These are phyloP conservation scores for Lutjanus erythropterus DNA, from an alignment of 2,113 vertebrate species.

Conservation along the genomic window DNA sequence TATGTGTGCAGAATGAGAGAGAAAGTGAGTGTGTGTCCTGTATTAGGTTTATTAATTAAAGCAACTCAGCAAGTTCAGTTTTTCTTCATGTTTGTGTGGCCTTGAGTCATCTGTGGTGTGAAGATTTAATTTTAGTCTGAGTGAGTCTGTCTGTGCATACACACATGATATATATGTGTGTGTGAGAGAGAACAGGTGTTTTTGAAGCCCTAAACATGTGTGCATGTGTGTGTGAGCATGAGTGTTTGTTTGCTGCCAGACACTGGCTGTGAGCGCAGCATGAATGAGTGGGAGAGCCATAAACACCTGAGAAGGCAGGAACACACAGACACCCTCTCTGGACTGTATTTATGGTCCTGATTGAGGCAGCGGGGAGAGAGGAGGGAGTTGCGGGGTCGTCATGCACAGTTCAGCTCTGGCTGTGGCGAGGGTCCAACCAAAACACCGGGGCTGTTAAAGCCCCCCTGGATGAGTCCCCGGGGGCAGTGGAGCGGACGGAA, in stretches of 20 bases:
- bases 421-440: constrained; percentile 72
- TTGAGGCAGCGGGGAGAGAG: constrained; percentile 8
- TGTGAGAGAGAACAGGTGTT: constrained; percentile 58
- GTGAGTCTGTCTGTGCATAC: constrained; percentile 13
- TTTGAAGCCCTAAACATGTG: constrained; percentile 3
- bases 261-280: constrained; percentile 63
- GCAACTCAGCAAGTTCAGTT: constrained; percentile 13
- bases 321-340: constrained; percentile 65
- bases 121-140: constrained; percentile 5
- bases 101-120: not conserved
- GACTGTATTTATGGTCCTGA: constrained; percentile 60
- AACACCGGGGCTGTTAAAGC: constrained; percentile 72
- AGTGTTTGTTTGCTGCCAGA: constrained; percentile 57
- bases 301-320: constrained; percentile 76
- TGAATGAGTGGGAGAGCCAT: constrained; percentile 63
- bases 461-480: constrained; percentile 69
- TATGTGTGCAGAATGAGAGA: not conserved
- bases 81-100: constrained; percentile 15
- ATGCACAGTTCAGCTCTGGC: constrained; percentile 53
- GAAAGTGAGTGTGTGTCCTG: constrained; percentile 3
- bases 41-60: constrained; percentile 19
- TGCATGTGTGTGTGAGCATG: constrained; percentile 2
- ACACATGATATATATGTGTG: constrained; percentile 39
- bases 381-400: constrained; percentile 26
- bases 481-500: constrained; percentile 65